Evolutionary conservation across 2,797 vertebrate genomes (phyloP), one percentile per base, ranked within the genome.

Genomic region (Urosaurus nigricauda): DNA sequence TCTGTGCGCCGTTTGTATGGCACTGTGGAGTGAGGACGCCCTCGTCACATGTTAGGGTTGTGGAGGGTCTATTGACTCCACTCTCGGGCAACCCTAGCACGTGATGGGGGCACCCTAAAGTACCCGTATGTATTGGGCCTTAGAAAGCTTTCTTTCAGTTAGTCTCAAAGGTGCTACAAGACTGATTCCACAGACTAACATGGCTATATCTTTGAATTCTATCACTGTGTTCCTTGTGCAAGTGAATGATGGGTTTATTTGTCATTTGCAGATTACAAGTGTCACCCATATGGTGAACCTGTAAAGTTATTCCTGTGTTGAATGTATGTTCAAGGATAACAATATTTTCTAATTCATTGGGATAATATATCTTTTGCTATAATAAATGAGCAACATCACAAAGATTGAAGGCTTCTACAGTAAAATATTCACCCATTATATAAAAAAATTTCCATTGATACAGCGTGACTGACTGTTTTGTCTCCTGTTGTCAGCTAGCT

Each of bases 401-500:
- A 9, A 75, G 4, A 12, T 65, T 58, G 51, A 74, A 84, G 63
- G 58, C 58, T 75, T 80, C 56, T 35, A 24, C 9, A 87, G 29
- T 32, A 32, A 56, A 32, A 85, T 70, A 58, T 83, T 71, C 79
- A 83, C 17, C 60, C 51, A 84, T n/a, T 40, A 73, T 60, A 84
- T 56, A 81, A 83, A 85, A n/a, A 14, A 12, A 56, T 17, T 53
- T 35, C 80, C 47, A 79, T 37, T 63, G 40, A 80, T 74, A 73
- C 58, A 85, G 77, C 90, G 73, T 94, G 86, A 91, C 40, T 65
- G 86, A 84, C 26, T 80, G 9, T 88, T 92, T 80, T 71, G 26
- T 90, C 90, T 92, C 92, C 84, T 93, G 58, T 91, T 94, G 87
- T 90, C 94, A 98, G 98, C 98, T 95, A 98, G 97, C 96, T 98